Base-by-base conservation (phyloP, 2,113 vertebrate genomes). In the Athene cunicularia region DNA sequence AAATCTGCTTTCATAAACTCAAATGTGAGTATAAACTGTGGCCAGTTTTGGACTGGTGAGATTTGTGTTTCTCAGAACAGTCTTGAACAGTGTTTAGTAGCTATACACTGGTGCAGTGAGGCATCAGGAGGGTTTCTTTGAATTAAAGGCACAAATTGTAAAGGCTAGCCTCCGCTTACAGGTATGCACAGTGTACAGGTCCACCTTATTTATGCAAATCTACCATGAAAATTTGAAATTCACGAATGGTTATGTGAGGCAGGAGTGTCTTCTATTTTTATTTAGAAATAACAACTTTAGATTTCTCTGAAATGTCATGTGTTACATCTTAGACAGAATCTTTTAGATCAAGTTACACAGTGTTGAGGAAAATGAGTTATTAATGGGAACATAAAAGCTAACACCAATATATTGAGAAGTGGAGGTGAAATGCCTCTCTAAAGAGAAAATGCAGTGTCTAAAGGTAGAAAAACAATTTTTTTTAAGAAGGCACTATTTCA, bases 401-500 rank as follows among this genome's bases (percentile, higher is more conserved):
- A 87, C 41, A 47, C 47, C 73, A 33, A 2, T 26, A 14, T 35
- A 80, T 71, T 13, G 68, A 58, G 66, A 59, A 74, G 67, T 70
- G 87, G 95, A 93, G 91, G 80, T 88, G 64, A 94, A 88, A 67
- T 80, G 47, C 41, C 21, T 80, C 91, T 91, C 93, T 88, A 96
- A 96, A 95, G 88, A 92, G 87, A 85, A 96, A 93, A 95, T 62
- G 74, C 74, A 91, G 80, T 37, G 76, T 92, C 64, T 92, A 72
- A 95, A 95, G 91, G 93, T 95, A 94, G 94, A 60, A 92, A 96
- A 97, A 59, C 80, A 79, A 55, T 82, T 92, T 80, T 47, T 89
- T 91, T 52, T 18, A 96, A 95, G 92, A 75, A 92, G 75, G 83
- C 84, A 86, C 66, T 76, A 66, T 97, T 96, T 98, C 97, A 97